phyloP scores from a whole-genome alignment of 2,113 vertebrate species.

The Takifugu bimaculatus region DNA sequence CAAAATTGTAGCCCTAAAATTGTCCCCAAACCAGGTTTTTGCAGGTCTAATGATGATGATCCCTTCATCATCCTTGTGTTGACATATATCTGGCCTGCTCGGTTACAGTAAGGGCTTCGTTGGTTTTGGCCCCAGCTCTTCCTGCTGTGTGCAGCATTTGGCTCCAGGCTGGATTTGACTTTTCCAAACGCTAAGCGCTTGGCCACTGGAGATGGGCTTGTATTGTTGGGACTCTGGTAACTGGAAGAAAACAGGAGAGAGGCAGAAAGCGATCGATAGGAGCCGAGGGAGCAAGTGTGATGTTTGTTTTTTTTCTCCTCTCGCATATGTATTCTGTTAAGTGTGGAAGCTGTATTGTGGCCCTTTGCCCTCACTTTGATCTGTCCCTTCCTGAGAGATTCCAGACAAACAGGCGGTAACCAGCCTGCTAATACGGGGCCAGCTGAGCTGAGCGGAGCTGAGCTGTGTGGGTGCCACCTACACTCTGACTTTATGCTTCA shows the following conservation, averaged over 20 bases:
- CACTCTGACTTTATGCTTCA: conserved; percentile 50
- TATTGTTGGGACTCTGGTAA: conserved; percentile 41
- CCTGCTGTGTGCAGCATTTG: conserved; percentile 31
- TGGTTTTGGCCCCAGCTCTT: not conserved
- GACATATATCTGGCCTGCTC: no score
- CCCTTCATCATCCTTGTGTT: no score
- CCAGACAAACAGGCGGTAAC: conserved; percentile 54
- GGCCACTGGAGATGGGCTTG: conserved; percentile 35
- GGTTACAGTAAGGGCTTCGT: no score
- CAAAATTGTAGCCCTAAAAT: no score
- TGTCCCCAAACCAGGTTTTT: no score
- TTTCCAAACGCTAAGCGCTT: conserved; percentile 50
- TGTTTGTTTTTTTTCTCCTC: not conserved
- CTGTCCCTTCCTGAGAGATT: conserved; percentile 66
- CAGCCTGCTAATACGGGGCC: conserved; percentile 43
- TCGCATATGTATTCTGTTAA: conserved; percentile 43
- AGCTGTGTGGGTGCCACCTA: conserved; percentile 62
- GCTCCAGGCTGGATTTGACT: conserved; percentile 38
- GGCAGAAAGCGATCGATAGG: conserved; percentile 60
- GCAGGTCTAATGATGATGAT: no score
- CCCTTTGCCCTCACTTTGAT: conserved; percentile 70
- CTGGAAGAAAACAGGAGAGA: conserved; percentile 33
- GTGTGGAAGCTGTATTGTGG: conserved; percentile 45
- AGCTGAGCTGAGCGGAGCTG: conserved; percentile 47
- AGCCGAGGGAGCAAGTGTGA: conserved; percentile 35